These are phyloP conservation scores for Ia io DNA, from an alignment of 2,113 vertebrate species.

Conservation along the genomic window DNA sequence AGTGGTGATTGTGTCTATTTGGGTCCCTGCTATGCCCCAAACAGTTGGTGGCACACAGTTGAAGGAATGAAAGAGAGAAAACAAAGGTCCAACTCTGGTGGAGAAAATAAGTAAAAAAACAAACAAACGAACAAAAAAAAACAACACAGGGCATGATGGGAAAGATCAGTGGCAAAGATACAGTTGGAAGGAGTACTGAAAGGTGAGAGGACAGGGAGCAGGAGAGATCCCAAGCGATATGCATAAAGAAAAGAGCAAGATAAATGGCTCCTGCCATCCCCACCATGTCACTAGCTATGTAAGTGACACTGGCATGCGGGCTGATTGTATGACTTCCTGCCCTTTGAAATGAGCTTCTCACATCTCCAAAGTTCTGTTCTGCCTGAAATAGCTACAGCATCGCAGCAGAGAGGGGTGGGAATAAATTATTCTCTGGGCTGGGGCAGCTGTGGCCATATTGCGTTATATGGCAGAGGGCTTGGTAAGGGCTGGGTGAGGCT, in stretches of 20 bases:
- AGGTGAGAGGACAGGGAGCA: not conserved
- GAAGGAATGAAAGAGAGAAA: not conserved
- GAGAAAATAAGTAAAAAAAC: not conserved
- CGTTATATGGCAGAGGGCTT: not conserved
- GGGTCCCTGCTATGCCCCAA: not conserved
- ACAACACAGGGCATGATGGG: too few relatives aligned
- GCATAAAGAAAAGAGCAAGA: not conserved
- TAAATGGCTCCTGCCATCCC: not conserved
- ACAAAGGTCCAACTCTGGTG: not conserved
- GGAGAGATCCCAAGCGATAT: too few relatives aligned
- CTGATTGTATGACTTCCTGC: not conserved
- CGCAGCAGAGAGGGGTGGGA: not conserved
- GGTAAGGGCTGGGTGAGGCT: not conserved
- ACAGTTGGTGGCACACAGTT: rapidly evolving
- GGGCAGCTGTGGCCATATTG: not conserved
- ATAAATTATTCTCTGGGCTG: not conserved
- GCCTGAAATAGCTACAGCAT: not conserved
- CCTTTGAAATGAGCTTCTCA: not conserved
- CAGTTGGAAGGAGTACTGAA: not conserved
- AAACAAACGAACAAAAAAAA: too few relatives aligned
- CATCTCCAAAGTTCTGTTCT: not conserved
- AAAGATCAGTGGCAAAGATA: not conserved
- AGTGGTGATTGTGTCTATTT: not conserved
- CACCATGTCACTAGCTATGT: not conserved
- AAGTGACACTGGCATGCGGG: too few relatives aligned